Percentiles rank a stretch among this genome's conserved stretches.
Evolutionary conservation across 2,113 vertebrate genomes (phyloP).

Genomic region (Caracal caracal): DNA sequence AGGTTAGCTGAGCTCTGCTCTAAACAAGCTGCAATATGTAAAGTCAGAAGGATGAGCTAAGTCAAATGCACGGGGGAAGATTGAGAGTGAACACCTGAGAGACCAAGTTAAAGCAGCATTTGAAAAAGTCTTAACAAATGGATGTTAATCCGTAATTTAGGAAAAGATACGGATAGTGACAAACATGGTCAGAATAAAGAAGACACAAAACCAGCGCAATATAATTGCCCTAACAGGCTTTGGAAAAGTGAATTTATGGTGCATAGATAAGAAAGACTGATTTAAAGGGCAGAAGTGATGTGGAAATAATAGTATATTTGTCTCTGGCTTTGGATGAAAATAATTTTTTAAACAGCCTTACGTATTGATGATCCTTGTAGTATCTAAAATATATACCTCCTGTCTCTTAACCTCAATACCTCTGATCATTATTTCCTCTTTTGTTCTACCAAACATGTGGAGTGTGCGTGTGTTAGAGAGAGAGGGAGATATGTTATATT

Average conservation of each 20-base stretch:
- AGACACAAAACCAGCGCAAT: too few species aligned
- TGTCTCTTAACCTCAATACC: not conserved
- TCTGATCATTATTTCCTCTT: not conserved
- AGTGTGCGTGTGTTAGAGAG: not conserved
- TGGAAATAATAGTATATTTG: not conserved
- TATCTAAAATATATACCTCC: not conserved
- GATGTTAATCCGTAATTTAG: not conserved
- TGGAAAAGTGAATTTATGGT: not conserved
- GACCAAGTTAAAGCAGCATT: not conserved
- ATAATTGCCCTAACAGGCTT: not conserved
- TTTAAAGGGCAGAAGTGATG: not conserved
- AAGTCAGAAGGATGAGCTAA: not conserved
- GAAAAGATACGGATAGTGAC: not conserved
- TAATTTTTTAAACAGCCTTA: not conserved
- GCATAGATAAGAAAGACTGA: not conserved
- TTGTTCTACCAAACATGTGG: not conserved
- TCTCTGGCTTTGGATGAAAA: not conserved
- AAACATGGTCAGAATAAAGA: not conserved
- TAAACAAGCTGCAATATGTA: not conserved
- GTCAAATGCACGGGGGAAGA: not conserved
- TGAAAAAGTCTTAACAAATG: not conserved
- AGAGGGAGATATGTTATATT: not conserved
- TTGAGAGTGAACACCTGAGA: not conserved
- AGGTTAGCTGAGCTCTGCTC: not conserved
- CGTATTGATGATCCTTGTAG: not conserved